Percentiles rank a stretch among this genome's conserved stretches.
Evolutionary conservation across 2,113 vertebrate genomes (phyloP).

Genomic region (Natator depressus): DNA sequence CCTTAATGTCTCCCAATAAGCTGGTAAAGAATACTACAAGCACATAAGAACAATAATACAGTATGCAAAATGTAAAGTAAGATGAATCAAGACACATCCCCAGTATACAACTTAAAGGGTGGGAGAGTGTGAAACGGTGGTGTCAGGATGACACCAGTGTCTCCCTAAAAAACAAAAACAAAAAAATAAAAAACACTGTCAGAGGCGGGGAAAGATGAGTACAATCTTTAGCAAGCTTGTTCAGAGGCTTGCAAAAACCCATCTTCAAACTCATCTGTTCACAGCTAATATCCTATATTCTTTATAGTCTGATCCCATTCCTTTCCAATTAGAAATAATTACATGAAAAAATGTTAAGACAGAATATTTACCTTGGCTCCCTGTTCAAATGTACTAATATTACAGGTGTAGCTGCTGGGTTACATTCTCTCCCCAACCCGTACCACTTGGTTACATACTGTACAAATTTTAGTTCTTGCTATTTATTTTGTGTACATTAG

Average conservation of each 20-base stretch:
- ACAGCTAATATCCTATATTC: background rate
- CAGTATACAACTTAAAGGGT: background rate
- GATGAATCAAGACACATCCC: background rate
- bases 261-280: background rate
- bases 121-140: too few relatives aligned
- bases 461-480: background rate
- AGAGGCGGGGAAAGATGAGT: background rate
- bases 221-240: background rate
- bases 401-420: fast-evolving
- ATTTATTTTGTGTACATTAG: background rate
- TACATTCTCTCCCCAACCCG: background rate
- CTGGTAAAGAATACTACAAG: too few relatives aligned
- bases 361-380: background rate
- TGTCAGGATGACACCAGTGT: too few relatives aligned
- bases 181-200: too few relatives aligned
- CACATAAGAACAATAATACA: background rate
- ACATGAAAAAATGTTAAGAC: background rate
- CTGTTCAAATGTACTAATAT: background rate
- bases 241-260: background rate
- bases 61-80: background rate
- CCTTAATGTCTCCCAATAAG: too few relatives aligned
- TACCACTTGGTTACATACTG: too few relatives aligned
- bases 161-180: too few relatives aligned
- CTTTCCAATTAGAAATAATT: background rate
- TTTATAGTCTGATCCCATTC: background rate